These are phyloP conservation scores for Stichopus horrens DNA, from an alignment of 53 echinoderm and acorn worm genomes.

Conservation along the genomic window DNA sequence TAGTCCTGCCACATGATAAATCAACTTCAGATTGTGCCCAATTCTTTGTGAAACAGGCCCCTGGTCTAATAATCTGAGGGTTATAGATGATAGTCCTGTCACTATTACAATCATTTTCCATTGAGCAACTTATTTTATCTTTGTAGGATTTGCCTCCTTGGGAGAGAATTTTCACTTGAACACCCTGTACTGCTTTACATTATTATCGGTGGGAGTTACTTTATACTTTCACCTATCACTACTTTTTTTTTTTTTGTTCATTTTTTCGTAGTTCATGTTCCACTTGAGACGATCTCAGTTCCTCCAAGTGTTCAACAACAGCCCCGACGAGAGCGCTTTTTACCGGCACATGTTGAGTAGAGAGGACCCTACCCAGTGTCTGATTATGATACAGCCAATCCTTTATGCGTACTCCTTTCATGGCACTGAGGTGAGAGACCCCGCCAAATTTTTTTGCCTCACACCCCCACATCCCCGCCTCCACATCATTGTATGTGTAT, in stretches of 20 bases:
- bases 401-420: conserved; percentile 91
- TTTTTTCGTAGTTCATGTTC: conserved; percentile 85
- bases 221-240: neutral
- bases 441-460: neutral
- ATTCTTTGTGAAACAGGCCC: too few relatives aligned
- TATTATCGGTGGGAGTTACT: neutral
- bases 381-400: conserved; percentile 98
- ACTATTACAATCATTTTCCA: too few relatives aligned
- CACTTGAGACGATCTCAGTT: conserved; percentile 98
- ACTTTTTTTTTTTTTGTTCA: neutral
- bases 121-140: too few relatives aligned
- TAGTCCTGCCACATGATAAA: too few relatives aligned
- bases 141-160: neutral
- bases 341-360: conserved; percentile 88
- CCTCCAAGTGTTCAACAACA: conserved; percentile 99
- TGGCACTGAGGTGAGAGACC: conserved; percentile 84
- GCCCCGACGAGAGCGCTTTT: conserved; percentile 96
- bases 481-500: too few relatives aligned
- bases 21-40: too few relatives aligned
- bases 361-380: conserved; percentile 93
- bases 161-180: neutral
- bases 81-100: too few relatives aligned
- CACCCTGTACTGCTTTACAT: neutral
- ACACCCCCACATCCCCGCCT: too few relatives aligned
- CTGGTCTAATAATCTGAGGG: too few relatives aligned